phyloP scores from a whole-genome alignment of 2,888 invertebrate genomes.

The Rhaphigaster nebulosa region DNA sequence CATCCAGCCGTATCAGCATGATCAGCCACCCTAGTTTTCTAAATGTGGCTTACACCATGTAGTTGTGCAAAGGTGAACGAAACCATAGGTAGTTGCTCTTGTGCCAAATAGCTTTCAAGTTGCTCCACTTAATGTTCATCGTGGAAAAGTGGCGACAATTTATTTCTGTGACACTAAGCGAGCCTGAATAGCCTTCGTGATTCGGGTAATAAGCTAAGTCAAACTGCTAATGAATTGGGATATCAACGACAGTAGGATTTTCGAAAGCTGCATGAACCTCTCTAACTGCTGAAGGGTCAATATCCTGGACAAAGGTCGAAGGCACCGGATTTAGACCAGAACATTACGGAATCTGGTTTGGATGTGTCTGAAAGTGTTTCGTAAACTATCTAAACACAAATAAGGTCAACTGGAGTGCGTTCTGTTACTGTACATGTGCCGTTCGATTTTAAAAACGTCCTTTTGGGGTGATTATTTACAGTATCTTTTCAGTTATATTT shows the following conservation, averaged over 20 bases:
- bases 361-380: no score
- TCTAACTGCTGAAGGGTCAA: not conserved
- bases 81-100: not conserved
- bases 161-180: not conserved
- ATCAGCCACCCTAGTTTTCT: no score
- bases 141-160: not conserved
- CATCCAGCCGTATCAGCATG: no score
- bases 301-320: not conserved
- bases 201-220: not conserved
- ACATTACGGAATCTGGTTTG: no score
- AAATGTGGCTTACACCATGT: no score
- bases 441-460: no score
- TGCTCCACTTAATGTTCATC: not conserved
- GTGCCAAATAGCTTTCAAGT: not conserved
- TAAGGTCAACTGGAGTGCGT: no score
- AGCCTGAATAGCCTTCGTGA: conserved; percentile 22
- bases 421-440: no score
- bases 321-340: not conserved
- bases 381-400: no score
- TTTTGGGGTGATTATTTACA: no score
- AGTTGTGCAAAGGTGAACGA: no score
- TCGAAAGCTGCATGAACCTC: not conserved
- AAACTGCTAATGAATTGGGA: conserved; percentile 1
- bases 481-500: no score
- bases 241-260: not conserved